Evolutionary conservation across 2,888 invertebrate genomes (phyloP).

Genomic region (Notodonta dromedarius): DNA sequence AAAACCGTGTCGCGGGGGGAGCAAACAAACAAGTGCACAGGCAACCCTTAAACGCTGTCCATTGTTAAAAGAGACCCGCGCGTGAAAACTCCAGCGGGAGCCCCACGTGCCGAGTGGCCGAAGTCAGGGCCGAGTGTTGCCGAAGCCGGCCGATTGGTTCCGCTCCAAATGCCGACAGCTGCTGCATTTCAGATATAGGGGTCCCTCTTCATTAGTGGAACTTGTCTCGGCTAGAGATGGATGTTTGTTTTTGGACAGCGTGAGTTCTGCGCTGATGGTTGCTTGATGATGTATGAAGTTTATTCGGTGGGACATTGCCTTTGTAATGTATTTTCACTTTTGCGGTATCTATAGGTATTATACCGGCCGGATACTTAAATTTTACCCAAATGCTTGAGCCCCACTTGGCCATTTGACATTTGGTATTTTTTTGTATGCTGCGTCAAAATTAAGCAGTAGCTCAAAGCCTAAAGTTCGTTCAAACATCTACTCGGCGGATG

Average conservation of each 20-base stretch:
- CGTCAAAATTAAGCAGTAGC: too few relatives aligned
- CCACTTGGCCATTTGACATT: too few relatives aligned
- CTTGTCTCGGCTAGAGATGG: constrained; percentile 80
- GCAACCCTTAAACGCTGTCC: constrained; percentile 71
- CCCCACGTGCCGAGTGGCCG: constrained; percentile 34
- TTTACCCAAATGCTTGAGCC: too few relatives aligned
- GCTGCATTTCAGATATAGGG: constrained; percentile 79
- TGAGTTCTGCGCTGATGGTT: constrained; percentile 68
- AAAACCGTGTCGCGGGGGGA: constrained; percentile 74
- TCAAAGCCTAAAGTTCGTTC: too few relatives aligned
- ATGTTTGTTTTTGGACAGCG: constrained; percentile 82
- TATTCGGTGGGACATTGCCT: constrained; percentile 42
- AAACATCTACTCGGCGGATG: too few relatives aligned
- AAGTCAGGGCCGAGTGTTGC: constrained; percentile 63
- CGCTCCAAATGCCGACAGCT: constrained; percentile 81
- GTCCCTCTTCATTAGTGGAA: constrained; percentile 81
- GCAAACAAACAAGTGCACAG: constrained; percentile 82
- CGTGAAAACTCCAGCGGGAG: constrained; percentile 57
- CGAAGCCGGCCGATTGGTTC: constrained; percentile 74
- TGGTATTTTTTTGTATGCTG: too few relatives aligned
- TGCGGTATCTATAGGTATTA: too few relatives aligned
- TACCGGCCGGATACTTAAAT: too few relatives aligned
- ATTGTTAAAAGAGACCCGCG: constrained; percentile 62
- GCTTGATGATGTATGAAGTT: constrained; percentile 75
- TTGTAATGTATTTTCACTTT: constrained; percentile 8